Evolutionary conservation across 2,797 vertebrate species (phyloP).

Genomic region (Hydrophis major): DNA sequence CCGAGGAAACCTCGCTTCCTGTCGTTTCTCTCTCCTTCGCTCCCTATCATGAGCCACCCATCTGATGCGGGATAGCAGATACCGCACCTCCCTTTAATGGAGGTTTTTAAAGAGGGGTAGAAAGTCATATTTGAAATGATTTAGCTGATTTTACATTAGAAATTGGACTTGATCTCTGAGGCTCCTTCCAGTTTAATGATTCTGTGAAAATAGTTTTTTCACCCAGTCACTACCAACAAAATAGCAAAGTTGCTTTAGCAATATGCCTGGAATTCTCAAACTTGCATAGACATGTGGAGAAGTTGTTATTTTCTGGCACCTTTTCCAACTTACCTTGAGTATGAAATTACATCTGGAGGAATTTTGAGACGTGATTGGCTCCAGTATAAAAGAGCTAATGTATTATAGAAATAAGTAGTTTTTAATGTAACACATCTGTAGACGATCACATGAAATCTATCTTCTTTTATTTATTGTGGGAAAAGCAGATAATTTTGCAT

Average conservation of each 20-base stretch:
- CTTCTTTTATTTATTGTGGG: conserved; percentile 20
- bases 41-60: no score
- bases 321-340: not conserved
- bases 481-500: not conserved
- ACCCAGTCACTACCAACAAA: not conserved
- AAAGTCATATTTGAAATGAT: not conserved
- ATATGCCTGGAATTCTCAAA: not conserved
- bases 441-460: conserved; percentile 21
- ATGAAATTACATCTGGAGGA: not conserved
- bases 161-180: not conserved
- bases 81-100: not conserved
- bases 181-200: not conserved
- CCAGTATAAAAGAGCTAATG: not conserved
- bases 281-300: not conserved
- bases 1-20: no score
- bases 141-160: not conserved
- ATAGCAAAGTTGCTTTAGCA: not conserved
- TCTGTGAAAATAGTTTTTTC: not conserved
- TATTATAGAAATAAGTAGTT: not conserved
- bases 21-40: no score
- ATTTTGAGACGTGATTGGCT: not conserved
- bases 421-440: conserved; percentile 34
- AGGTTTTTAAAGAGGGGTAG: not conserved
- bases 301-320: not conserved
- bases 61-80: no score